These are phyloP conservation scores for Leptonema lineaticorne DNA, from an alignment of 1,140 invertebrate species.

Conservation along the genomic window DNA sequence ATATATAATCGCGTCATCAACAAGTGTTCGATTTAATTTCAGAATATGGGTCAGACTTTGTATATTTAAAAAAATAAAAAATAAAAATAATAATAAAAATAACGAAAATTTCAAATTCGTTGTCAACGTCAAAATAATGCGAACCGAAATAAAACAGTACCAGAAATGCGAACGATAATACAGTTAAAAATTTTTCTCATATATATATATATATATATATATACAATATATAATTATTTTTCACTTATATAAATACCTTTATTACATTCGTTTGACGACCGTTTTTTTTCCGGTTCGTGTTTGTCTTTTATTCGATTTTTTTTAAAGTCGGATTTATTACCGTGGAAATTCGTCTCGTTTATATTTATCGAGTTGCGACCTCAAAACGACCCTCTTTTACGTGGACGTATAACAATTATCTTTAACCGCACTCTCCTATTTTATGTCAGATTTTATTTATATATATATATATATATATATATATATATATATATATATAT, in stretches of 20 bases:
- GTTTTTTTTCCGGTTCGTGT: not conserved
- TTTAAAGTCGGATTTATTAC: conserved; percentile 4
- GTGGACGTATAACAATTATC: not conserved
- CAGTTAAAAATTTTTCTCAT: no score
- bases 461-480: no score
- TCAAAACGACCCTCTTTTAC: not conserved
- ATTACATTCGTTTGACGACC: no score
- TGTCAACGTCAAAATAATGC: not conserved
- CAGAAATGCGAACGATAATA: no score
- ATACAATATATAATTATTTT: no score
- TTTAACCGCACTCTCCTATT: not conserved
- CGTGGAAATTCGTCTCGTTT: conserved; percentile 1
- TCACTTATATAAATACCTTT: no score
- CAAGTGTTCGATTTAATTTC: not conserved
- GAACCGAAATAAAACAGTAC: no score
- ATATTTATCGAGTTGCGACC: conserved; percentile 13
- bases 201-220: no score
- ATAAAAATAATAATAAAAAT: not conserved
- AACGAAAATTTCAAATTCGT: not conserved
- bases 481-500: no score
- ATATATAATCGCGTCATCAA: not conserved
- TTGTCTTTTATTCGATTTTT: not conserved
- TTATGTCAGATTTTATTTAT: not conserved
- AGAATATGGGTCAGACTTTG: not conserved
- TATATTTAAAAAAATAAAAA: not conserved